Percentiles rank a stretch among this genome's conserved stretches.
phyloP scores from a whole-genome alignment of 1,140 invertebrate species.

The Zaprionus camerounensis region DNA sequence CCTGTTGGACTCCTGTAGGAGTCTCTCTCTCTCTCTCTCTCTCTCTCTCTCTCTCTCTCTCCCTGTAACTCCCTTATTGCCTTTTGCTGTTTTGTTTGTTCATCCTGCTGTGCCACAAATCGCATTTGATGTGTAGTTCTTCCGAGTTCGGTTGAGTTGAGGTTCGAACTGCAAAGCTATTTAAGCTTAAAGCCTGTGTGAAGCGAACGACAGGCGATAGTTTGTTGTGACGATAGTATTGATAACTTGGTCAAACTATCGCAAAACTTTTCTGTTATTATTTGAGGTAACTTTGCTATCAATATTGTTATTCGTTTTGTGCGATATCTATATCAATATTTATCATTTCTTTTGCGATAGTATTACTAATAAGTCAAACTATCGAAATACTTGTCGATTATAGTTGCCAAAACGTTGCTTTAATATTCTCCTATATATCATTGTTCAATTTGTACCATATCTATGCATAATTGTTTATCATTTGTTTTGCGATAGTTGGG shows the following conservation, averaged over 20 bases:
- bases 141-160: background rate
- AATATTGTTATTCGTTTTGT: too few species aligned
- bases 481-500: too few species aligned
- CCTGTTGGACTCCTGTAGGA: background rate
- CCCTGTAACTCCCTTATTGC: background rate
- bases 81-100: background rate
- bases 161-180: background rate
- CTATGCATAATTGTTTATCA: too few species aligned
- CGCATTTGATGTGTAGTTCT: background rate
- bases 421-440: too few species aligned
- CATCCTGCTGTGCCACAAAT: constrained; percentile 1
- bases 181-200: background rate
- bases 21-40: background rate
- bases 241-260: background rate
- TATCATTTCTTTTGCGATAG: too few species aligned
- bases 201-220: background rate
- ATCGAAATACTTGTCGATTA: background rate
- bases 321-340: too few species aligned
- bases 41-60: background rate
- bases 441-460: too few species aligned
- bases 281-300: background rate
- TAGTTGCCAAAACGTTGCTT: background rate
- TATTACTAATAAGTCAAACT: too few species aligned
- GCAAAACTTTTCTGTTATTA: background rate
- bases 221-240: background rate